Evolutionary conservation across 2,888 invertebrate genomes (phyloP), one percentile per base, ranked within the genome.

Genomic region (Drosophila kambysellisi): DNA sequence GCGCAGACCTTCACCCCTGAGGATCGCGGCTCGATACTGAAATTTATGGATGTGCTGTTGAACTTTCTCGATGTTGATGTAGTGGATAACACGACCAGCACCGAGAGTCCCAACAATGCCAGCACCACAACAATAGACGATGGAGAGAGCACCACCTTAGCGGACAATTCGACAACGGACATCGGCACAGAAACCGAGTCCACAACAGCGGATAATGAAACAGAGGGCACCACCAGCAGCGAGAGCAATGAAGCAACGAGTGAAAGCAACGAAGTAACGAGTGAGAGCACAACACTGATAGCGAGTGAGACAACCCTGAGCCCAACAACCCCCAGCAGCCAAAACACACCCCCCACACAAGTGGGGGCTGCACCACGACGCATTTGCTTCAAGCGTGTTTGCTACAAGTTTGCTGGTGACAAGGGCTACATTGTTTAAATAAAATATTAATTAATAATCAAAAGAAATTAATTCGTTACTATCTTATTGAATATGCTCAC

Each of bases 301-400:
- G 54, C 60, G 9, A 61, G 60, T 32, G 61, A 66, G 32, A 70
- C 50, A 52, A 64, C n/a, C 20, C 11, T 43, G 20, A 43, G 15
- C 15, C 41, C 7, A 39, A 25, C 62, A 59, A 35, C 39, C n/a
- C 6, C 37, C n/a, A 39, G 52, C 65, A 30, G 33, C 46, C 7
- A 35, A 15, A 17, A 20, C n/a, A 12, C 35, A 25, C 25, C 2
- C 50, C 51, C 39, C 39, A 58, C 64, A 4, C 60, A 39, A 8
- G 29, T 48, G 3, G 32, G 25, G 7, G 12, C 53, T 6, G 43
- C 57, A 2, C 70, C 86, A 25, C 62, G 58, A 3, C 76, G 82
- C n/a, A 76, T 85, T 48, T 88, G 88, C 63, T 88, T 89, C 29
- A 89, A 84, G 56, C 76, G 89, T 0, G 62, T 76, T 4, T 88